Percentiles rank a stretch among this genome's conserved stretches.
These are phyloP conservation scores for Amphipyra tragopoginis DNA, from an alignment of 2,888 invertebrate species.

Conservation along the genomic window DNA sequence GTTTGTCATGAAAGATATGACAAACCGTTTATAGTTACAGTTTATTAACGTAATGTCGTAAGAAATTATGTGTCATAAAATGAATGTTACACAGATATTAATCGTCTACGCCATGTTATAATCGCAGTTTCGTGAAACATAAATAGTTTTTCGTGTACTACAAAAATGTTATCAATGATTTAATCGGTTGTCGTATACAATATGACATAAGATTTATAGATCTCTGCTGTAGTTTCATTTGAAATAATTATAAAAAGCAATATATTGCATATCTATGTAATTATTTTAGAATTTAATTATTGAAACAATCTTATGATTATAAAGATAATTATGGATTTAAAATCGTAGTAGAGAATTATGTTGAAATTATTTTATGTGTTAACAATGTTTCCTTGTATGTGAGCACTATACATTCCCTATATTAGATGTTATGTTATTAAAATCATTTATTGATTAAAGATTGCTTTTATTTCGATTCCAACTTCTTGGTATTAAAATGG, in stretches of 20 bases:
- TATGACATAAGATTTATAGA: slow-evolving; percentile 23
- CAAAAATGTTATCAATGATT: background rate
- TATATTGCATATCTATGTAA: slow-evolving; percentile 56
- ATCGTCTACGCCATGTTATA: slow-evolving; percentile 6
- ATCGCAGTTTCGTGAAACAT: slow-evolving; percentile 8
- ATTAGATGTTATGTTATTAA: slow-evolving; percentile 59
- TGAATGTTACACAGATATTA: slow-evolving; percentile 13
- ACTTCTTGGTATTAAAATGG: too few species aligned
- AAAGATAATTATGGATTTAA: slow-evolving; percentile 36
- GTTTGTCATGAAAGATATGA: too few species aligned
- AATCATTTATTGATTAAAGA: slow-evolving; percentile 49
- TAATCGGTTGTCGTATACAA: slow-evolving; percentile 28
- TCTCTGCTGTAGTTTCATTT: slow-evolving; percentile 23
- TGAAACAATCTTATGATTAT: slow-evolving; percentile 42
- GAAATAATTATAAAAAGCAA: slow-evolving; percentile 52
- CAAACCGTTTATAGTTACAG: too few species aligned
- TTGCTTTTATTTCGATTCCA: slow-evolving; percentile 10
- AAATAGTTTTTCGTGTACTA: slow-evolving; percentile 4
- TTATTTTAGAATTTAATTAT: slow-evolving; percentile 40
- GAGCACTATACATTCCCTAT: slow-evolving; percentile 52
- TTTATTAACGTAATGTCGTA: too few species aligned
- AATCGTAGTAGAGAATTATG: slow-evolving; percentile 32
- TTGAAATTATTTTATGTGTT: slow-evolving; percentile 35
- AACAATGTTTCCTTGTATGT: slow-evolving; percentile 32
- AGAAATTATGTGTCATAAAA: background rate